phyloP scores from a whole-genome alignment of 2,888 invertebrate genomes.

The Leptinotarsa haldemani region DNA sequence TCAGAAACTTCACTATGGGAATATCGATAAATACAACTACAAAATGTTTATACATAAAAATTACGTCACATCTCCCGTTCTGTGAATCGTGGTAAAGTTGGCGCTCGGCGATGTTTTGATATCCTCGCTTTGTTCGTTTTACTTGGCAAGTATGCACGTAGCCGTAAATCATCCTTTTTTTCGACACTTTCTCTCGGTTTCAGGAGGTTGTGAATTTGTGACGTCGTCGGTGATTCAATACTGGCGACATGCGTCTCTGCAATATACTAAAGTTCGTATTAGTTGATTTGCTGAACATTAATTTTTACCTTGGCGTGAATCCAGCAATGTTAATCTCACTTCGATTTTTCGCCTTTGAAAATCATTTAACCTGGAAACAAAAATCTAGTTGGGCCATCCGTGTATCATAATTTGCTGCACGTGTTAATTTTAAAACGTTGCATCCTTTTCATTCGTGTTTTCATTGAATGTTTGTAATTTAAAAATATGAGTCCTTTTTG shows the following conservation, averaged over 20 bases:
- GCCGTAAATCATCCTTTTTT: not conserved
- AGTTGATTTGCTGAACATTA: too few species aligned
- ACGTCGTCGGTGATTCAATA: not conserved
- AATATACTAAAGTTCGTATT: not conserved
- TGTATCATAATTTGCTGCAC: too few species aligned
- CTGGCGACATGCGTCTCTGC: not conserved
- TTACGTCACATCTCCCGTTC: not conserved
- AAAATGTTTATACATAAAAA: not conserved
- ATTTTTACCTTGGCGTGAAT: too few species aligned
- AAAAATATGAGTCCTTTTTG: too few species aligned
- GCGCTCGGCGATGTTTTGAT: not conserved
- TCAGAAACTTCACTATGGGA: not conserved
- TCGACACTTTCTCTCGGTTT: not conserved
- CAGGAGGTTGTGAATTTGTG: not conserved
- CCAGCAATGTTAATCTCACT: too few species aligned
- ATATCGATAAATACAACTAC: not conserved
- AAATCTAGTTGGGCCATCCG: too few species aligned
- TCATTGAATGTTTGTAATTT: too few species aligned
- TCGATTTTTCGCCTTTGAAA: too few species aligned
- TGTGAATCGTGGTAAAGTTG: not conserved
- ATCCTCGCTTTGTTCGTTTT: not conserved
- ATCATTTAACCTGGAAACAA: too few species aligned
- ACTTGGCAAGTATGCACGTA: conserved; percentile 1
- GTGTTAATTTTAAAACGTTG: not conserved
- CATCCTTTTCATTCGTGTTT: too few species aligned